Evolutionary conservation across 2,888 invertebrate species (phyloP), one percentile per base, ranked within the genome.

Genomic region (Parnassius smintheus): DNA sequence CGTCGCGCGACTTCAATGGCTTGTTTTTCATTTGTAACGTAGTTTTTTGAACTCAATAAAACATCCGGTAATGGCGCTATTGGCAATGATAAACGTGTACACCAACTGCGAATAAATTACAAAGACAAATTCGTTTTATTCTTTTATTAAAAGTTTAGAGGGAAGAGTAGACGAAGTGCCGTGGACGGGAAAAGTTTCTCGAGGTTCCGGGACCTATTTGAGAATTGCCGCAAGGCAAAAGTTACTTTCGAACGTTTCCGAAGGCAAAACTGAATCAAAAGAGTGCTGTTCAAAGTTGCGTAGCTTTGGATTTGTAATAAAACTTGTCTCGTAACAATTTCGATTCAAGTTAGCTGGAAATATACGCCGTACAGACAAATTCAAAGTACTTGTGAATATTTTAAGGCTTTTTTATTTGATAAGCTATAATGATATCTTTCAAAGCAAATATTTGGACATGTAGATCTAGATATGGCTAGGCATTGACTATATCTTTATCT

Each of bases 21-120:
- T 83, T 86, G 85, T 88, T 88, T 87, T 86, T 83, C 81, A 75
- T 74, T 59, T 72, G 76, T 83, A 80, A 83, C 80, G 79, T 72
- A 71, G 73, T 70, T 75, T 81, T 85, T 78, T 75, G 13, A 22
- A 61, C 72, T 66, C 78, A 75, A 83, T 82, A 82, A 83, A 84
- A 77, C 80, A 78, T 78, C 77, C 70, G 68, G 78, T 81, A 82
- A 86, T 81, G 75, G 78, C 76, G 77, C 83, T 76, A 78, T 78
- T 76, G 75, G 71, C 72, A 70, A 75, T 75, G 79, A 81, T 82
- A 81, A 82, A 82, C 81, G 80, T 82, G 79, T 81, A 73, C 70
- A 70, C 66, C 70, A 69, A 66, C 66, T 57, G 70, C 64, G 67
- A 71, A 70, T 72, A 69, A 62, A 72, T 71, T 70, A 70, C 62